Evolutionary conservation across 2,888 invertebrate genomes (phyloP), one percentile per base, ranked within the genome.

Genomic region (Eupithecia subfuscata): DNA sequence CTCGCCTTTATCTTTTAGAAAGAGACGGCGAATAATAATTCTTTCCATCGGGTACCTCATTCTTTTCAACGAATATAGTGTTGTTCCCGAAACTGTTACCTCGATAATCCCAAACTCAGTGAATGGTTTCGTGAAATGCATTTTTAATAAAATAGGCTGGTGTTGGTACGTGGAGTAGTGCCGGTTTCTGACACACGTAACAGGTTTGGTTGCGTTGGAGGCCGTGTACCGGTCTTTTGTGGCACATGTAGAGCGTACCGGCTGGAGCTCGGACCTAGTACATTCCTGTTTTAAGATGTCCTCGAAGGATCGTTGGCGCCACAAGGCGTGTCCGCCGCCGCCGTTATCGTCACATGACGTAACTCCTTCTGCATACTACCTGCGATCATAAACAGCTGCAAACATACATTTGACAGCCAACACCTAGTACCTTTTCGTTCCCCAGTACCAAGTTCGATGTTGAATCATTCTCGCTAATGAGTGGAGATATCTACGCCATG

Each of bases 201-300:
- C 94, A 92, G 95, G 95, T 94, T 95, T 92, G 84, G 87, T 90
- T 91, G 92, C 90, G 92, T 90, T 90, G 91, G 93, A 93, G 93
- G 94, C 91, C 94, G 92, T 86, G 87, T 90, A 92, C 92, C 92
- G 91, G 92, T 92, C 91, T 91, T 90, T 89, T 86, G 91, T 91
- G 86, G 92, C 92, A 92, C 92, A 93, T 94, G 90, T 93, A 89
- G 89, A 91, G 87, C 86, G 90, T 87, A 87, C 89, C 87, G 90
- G 88, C 88, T 86, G 85, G 85, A 87, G 86, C 86, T 83, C 85
- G 87, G 87, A 87, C 74, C 87, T 88, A 74, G 87, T 89, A 87
- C 90, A 91, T 92, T 93, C 90, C 89, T 91, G 90, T 88, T 86
- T n/a, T 76, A 67, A 86, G 88, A 89, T 87, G 89, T 91, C 91